phyloP scores from a whole-genome alignment of 1,140 invertebrate species.

The Bombus terrestris region DNA sequence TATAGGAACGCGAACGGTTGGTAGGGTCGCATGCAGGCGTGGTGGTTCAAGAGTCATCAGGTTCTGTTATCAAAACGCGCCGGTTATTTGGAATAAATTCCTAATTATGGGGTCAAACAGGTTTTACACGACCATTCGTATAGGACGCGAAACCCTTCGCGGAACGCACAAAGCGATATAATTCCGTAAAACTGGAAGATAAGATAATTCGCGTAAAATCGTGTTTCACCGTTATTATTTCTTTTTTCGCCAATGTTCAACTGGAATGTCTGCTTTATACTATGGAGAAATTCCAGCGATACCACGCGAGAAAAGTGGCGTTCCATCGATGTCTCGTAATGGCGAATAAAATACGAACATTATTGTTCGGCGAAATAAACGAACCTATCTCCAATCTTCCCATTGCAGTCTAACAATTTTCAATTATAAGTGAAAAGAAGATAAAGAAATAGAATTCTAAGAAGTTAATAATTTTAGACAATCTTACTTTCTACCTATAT shows the following conservation, averaged over 20 bases:
- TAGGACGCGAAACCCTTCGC: constrained; percentile 9
- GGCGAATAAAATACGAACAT: not conserved
- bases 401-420: not conserved
- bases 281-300: not conserved
- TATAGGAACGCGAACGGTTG: not conserved
- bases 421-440: not conserved
- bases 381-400: not conserved
- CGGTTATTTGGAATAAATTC: constrained; percentile 16
- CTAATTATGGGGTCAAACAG: constrained; percentile 30
- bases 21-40: constrained; percentile 2
- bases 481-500: too few species aligned
- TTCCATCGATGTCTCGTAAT: not conserved
- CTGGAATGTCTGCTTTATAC: not conserved
- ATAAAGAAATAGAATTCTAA: not conserved
- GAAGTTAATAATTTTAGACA: not conserved
- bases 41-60: not conserved
- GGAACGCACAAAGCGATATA: constrained; percentile 10
- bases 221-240: constrained; percentile 36
- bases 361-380: constrained; percentile 10
- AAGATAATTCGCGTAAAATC: constrained; percentile 40
- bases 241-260: not conserved
- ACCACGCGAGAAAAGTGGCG: constrained; percentile 9
- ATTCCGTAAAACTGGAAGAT: constrained; percentile 27
- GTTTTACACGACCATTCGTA: constrained; percentile 10
- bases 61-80: constrained; percentile 25